Conservation (phyloP, 2,113 vertebrate species). For the Pithys albifrons region DNA sequence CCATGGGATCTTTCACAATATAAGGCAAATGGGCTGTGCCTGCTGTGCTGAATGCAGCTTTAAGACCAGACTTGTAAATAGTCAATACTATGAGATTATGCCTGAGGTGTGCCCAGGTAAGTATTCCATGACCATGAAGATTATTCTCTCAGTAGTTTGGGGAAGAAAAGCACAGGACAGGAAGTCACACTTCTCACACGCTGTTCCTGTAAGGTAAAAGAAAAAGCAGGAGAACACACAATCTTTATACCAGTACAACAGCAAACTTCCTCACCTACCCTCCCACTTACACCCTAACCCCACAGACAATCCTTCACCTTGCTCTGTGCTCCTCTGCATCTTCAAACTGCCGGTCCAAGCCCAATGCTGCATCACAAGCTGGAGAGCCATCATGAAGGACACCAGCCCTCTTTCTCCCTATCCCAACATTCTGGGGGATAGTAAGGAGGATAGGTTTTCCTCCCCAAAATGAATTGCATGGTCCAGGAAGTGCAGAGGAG, state of each 20-base stretch:
- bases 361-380: neutral
- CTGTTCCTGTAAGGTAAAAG: neutral
- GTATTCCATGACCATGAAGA: no score
- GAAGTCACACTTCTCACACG: neutral
- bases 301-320: neutral
- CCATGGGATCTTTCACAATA: neutral
- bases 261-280: neutral
- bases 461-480: neutral
- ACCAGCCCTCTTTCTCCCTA: neutral
- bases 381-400: neutral
- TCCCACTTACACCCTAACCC: neutral
- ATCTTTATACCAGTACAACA: neutral
- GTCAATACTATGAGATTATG: neutral
- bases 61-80: neutral
- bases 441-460: neutral
- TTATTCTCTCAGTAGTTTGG: neutral
- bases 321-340: neutral
- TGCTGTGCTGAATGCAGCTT: neutral
- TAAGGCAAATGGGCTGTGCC: neutral
- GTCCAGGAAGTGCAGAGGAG: neutral
- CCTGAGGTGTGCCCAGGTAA: neutral
- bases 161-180: neutral
- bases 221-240: neutral
- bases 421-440: neutral
- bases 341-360: neutral